These are phyloP conservation scores for Spheniscus humboldti DNA, from an alignment of 2,797 vertebrate species.

Conservation along the genomic window DNA sequence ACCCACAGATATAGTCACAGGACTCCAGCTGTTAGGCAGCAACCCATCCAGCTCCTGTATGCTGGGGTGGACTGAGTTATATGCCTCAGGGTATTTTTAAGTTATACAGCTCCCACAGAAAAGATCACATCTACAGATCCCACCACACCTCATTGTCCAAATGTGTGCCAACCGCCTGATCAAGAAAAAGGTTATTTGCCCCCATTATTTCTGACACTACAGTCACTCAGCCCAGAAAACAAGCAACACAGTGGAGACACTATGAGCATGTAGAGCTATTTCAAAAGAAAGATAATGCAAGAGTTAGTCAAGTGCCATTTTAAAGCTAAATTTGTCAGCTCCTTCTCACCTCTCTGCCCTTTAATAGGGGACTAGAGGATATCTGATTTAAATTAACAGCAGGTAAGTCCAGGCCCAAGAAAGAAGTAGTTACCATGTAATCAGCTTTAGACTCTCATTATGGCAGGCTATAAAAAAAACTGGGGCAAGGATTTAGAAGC, in stretches of 20 bases:
- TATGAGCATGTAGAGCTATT: not conserved
- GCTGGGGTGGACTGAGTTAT: not conserved
- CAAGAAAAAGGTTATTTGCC: not conserved
- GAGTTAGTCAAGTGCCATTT: not conserved
- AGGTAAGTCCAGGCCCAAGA: not conserved
- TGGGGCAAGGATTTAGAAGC: constrained; percentile 11
- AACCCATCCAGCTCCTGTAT: not conserved
- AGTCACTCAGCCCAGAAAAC: not conserved
- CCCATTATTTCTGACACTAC: not conserved
- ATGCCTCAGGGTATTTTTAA: not conserved
- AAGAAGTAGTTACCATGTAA: not conserved
- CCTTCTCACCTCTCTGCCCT: not conserved
- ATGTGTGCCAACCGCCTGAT: not conserved
- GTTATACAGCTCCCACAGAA: not conserved
- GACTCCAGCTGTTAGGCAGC: not conserved
- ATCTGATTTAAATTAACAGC: not conserved
- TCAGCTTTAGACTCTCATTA: not conserved
- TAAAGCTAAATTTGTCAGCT: not conserved
- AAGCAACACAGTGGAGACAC: not conserved
- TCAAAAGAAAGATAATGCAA: not conserved
- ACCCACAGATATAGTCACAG: not conserved
- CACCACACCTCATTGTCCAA: not conserved
- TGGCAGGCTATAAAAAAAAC: not conserved
- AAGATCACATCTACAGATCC: not conserved
- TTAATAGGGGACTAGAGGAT: not conserved